Conservation (phyloP, 2,888 invertebrate species). For the Brenthis daphne region DNA sequence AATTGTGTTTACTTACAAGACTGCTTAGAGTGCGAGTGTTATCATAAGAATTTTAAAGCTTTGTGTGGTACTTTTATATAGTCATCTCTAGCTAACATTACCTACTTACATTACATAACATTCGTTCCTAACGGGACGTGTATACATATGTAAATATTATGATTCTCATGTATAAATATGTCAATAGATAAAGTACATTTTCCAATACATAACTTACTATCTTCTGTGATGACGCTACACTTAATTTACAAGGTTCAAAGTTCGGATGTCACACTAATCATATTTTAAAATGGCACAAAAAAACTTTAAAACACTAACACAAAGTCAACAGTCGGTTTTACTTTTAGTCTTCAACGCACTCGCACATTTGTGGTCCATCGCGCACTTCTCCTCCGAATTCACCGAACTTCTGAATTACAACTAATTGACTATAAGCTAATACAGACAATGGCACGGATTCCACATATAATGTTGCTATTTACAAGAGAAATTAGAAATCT, state of each 20-base stretch:
- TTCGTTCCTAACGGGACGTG: constrained; percentile 82
- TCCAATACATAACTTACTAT: constrained; percentile 79
- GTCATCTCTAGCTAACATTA: constrained; percentile 76
- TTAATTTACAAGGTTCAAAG: constrained; percentile 79
- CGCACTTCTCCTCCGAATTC: constrained; percentile 52
- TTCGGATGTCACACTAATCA: constrained; percentile 81
- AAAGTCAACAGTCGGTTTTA: constrained; percentile 72
- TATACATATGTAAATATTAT: constrained; percentile 82
- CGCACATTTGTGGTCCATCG: constrained; percentile 52
- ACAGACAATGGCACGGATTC: constrained; percentile 82
- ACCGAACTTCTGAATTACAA: constrained; percentile 51
- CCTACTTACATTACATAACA: constrained; percentile 78
- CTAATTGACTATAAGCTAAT: constrained; percentile 78
- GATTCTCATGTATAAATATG: constrained; percentile 79
- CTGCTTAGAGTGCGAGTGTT: constrained; percentile 80
- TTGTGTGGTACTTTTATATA: constrained; percentile 79
- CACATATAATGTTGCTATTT: constrained; percentile 75
- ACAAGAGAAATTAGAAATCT: constrained; percentile 70
- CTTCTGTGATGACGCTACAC: constrained; percentile 78
- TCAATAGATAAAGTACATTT: constrained; percentile 77
- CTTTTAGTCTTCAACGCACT: constrained; percentile 65
- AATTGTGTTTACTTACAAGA: constrained; percentile 67
- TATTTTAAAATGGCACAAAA: constrained; percentile 82
- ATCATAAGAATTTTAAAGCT: constrained; percentile 83
- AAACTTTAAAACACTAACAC: constrained; percentile 82